Conservation (phyloP, 2,797 vertebrate species). For the Squalus acanthias region DNA sequence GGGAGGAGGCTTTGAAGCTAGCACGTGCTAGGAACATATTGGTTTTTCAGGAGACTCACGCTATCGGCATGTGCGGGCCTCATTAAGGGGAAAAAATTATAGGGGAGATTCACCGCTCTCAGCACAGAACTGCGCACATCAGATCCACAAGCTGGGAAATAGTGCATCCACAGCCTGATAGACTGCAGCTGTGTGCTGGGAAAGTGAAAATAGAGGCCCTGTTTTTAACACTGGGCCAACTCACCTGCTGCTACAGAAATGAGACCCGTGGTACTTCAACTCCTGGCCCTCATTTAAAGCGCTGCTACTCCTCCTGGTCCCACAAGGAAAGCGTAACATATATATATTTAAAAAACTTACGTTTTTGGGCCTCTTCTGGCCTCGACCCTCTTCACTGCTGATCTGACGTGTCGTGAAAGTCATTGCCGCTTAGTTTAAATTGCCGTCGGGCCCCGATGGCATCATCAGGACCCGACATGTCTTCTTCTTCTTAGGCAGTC, state of each 20-base stretch:
- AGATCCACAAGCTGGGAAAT: not conserved
- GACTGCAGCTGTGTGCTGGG: too few relatives aligned
- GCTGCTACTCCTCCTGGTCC: not conserved
- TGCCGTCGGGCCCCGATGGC: not conserved
- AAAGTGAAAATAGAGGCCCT: not conserved
- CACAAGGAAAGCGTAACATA: not conserved
- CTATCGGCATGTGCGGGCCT: not conserved
- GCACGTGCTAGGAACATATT: not conserved
- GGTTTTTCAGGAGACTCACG: not conserved
- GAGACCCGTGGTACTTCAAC: too few relatives aligned
- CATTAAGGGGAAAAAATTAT: not conserved
- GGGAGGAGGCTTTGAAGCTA: not conserved
- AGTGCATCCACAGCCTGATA: not conserved
- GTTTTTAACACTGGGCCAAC: not conserved
- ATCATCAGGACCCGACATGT: too few relatives aligned
- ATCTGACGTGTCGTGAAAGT: not conserved
- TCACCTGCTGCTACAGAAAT: not conserved
- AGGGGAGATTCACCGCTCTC: not conserved
- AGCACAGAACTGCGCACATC: not conserved
- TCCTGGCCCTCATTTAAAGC: not conserved
- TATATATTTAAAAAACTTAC: not conserved
- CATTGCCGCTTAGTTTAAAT: not conserved
- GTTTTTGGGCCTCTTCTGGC: not conserved
- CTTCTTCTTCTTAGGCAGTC: too few relatives aligned
- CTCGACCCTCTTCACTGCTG: not conserved